Evolutionary conservation across 2,113 vertebrate genomes (phyloP), one percentile per base, ranked within the genome.

Genomic region (Hassar affinis): DNA sequence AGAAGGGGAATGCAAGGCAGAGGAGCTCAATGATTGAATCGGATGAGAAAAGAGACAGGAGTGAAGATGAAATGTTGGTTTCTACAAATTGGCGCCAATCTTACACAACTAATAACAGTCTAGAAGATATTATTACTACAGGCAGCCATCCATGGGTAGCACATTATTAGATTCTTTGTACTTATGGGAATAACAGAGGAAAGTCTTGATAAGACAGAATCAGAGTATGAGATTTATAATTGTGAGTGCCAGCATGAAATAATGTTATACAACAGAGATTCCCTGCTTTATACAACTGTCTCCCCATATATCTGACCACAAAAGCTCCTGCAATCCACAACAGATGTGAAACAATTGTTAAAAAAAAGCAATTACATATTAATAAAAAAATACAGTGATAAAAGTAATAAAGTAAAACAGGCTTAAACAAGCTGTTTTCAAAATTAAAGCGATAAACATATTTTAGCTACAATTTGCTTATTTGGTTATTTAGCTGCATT

Each of bases 1-100:
- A 66, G 52, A 80, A 33, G 87, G 18, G 87, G 78, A 35, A 30
- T 20, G 51, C 49, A 81, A 9, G 14, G 54, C 35, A 69, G 69
- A 47, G 33, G 75, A 82, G 30, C 61, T 66, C 7, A 83, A 45
- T 35, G 18, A 72, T 64, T 61, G 45, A 71, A 27, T 79, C 42
- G 25, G 68, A 76, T 38, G 59, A 49, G 22, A 56, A 35, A 80
- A 62, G 47, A 25, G 14, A 57, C 33, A 71, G 47, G 33, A 33
- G 42, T 35, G 20, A n/a, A 30, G 18, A 18, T 42, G 47, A 25
- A 30, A 38, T 84, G 33, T 35, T 57, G 9, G 18, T 68, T 49
- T 84, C 9, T 57, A 54, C 45, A 78, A 56, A 57, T 69, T 68
- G 61, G 38, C 25, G 25, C 35, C 4, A 14, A n/a, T 51, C 51